Conservation (phyloP, 2,113 vertebrate genomes). For the Gallinago undulata region DNA sequence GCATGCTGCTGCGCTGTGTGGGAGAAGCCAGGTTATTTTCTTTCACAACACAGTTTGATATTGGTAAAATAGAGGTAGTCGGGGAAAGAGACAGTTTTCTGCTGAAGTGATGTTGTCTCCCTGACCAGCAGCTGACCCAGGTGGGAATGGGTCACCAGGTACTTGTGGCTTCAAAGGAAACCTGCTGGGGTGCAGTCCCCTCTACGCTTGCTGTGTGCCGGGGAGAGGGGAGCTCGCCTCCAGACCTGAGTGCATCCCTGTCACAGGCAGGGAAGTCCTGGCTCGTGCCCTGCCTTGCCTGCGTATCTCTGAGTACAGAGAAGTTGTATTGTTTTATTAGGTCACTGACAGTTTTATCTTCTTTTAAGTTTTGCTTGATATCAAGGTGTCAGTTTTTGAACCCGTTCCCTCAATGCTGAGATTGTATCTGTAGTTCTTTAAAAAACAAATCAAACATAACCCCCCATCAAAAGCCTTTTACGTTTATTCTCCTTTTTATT, state of each 20-base stretch:
- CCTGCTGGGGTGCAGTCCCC: not conserved
- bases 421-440: not conserved
- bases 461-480: accelerated
- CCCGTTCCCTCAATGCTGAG: accelerated
- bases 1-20: not conserved
- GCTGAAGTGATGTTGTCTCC: not conserved
- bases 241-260: accelerated
- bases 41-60: not conserved
- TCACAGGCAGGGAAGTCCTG: not conserved
- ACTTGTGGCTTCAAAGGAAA: not conserved
- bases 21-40: not conserved
- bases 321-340: not conserved
- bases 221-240: not conserved
- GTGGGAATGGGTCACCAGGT: no score
- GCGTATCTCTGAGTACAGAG: not conserved
- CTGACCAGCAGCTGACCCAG: not conserved
- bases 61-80: not conserved
- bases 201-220: accelerated
- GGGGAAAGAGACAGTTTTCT: not conserved
- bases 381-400: not conserved
- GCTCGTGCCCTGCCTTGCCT: accelerated
- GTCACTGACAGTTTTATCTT: not conserved
- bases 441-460: not conserved
- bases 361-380: not conserved
- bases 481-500: not conserved